phyloP scores from a whole-genome alignment of 2,888 invertebrate genomes.

The Lucinisca nassula region DNA sequence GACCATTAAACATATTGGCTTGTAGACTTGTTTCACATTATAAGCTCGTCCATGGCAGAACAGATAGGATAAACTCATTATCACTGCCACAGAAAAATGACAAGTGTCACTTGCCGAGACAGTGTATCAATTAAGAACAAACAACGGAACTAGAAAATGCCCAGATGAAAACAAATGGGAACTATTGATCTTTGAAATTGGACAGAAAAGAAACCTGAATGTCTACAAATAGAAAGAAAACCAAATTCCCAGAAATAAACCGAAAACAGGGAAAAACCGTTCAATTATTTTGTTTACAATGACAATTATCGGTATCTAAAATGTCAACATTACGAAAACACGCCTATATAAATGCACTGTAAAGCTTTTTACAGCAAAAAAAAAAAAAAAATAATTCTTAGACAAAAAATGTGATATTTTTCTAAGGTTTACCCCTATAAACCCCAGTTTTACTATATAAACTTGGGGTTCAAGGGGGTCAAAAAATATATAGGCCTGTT shows the following conservation, averaged over 20 bases:
- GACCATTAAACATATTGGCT: not conserved
- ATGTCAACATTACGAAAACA: no score
- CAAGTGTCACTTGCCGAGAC: not conserved
- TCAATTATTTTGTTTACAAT: not conserved
- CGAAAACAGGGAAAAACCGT: not conserved
- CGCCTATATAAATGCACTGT: no score
- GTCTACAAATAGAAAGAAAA: not conserved
- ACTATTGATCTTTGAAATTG: not conserved
- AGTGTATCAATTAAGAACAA: not conserved
- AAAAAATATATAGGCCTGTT: no score
- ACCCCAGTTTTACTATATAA: no score
- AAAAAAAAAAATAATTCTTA: not conserved
- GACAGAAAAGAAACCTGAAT: not conserved
- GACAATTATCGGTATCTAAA: not conserved
- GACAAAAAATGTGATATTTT: no score
- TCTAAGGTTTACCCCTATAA: no score
- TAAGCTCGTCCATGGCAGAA: not conserved
- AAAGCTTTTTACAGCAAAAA: not conserved
- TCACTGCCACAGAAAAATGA: not conserved
- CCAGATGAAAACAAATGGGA: not conserved
- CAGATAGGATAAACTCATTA: not conserved
- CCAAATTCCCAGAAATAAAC: not conserved
- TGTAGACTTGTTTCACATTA: not conserved
- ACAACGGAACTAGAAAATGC: not conserved
- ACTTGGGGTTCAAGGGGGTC: no score